A percentile compares a stretch with the other conserved stretches of the same genome.
Conservation (phyloP, 2,888 invertebrate genomes). For the Julus scandinavius region DNA sequence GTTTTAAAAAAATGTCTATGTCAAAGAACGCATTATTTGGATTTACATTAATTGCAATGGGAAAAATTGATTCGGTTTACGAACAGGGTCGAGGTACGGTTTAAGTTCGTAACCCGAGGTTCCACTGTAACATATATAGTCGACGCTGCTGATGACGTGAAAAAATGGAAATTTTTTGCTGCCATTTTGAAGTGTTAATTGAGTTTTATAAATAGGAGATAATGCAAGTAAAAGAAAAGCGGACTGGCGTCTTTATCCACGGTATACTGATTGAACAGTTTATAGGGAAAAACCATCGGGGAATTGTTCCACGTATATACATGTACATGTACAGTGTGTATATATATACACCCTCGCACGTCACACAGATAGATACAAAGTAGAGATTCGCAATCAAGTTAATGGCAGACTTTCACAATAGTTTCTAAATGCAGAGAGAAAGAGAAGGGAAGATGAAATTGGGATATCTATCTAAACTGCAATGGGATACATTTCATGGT, state of each 20-base stretch:
- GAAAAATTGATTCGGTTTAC: too few relatives aligned
- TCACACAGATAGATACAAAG: neutral
- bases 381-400: slow-evolving; percentile 42
- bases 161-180: neutral
- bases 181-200: neutral
- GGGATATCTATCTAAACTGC: slow-evolving; percentile 38
- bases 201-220: neutral
- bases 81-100: too few relatives aligned
- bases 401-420: slow-evolving; percentile 14
- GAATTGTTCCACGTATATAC: slow-evolving; percentile 13
- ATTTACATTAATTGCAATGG: too few relatives aligned
- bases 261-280: neutral
- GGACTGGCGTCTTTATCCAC: neutral
- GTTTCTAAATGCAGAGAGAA: neutral
- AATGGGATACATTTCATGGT: slow-evolving; percentile 35
- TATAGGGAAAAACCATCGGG: neutral
- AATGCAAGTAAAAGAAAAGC: neutral
- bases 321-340: neutral
- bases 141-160: too few relatives aligned
- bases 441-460: neutral
- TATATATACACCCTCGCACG: neutral
- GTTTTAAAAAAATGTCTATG: too few relatives aligned
- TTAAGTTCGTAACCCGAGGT: too few relatives aligned
- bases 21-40: too few relatives aligned
- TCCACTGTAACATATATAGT: too few relatives aligned